Evolutionary conservation across 30 jellyfish, hydroid and myxozoan genomes (phyloP), one percentile per base, ranked within the genome.

Genomic region (Nemopilema nomurai): DNA sequence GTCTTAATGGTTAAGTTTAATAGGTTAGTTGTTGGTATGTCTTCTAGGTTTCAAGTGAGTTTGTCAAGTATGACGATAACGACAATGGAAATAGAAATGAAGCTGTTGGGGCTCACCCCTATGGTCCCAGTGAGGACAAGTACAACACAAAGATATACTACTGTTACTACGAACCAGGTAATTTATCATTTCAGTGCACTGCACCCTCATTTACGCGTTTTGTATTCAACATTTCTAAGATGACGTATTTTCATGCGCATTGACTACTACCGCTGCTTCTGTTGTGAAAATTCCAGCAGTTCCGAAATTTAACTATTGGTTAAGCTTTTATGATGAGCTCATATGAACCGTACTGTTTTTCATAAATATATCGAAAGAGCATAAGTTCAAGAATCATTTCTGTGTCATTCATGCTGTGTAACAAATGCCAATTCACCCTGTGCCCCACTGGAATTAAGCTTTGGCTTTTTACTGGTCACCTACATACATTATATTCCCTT

Each of bases 151-250:
- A 93, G 72, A 67, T 93, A 0, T 93, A 93, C 71, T 93, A 93
- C 84, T 93, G 98, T 79, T 93, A 93, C 64, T 93, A 93, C 50
- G 98, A 93, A 67, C 98, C 98, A 32, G 98, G 98, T 77, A 69
- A 22, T 16, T 0, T 76, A 17, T 27, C 73, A 51, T n/a, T 76
- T 21, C 49, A 1, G 4, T 6, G 13, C 13, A 41, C 57, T 3
- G 13, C 57, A 41, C 6, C 57, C 6, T 6, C 57, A 41, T 3
- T 3, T 13, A 41, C 13, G 13, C 57, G 13, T 13, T 41, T 41
- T 13, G 13, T 41, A 41, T 3, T 3, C 13, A 13, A 4, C 65
- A 20, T 6, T 77, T 27, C 24, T 21, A 18, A 23, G 1, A 1
- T 27, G 9, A 17, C 21, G 25, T 21, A n/a, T 13, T 4, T 31